Evolutionary conservation across 2,797 vertebrate genomes (phyloP).

Genomic region (Cebuella pygmaea): DNA sequence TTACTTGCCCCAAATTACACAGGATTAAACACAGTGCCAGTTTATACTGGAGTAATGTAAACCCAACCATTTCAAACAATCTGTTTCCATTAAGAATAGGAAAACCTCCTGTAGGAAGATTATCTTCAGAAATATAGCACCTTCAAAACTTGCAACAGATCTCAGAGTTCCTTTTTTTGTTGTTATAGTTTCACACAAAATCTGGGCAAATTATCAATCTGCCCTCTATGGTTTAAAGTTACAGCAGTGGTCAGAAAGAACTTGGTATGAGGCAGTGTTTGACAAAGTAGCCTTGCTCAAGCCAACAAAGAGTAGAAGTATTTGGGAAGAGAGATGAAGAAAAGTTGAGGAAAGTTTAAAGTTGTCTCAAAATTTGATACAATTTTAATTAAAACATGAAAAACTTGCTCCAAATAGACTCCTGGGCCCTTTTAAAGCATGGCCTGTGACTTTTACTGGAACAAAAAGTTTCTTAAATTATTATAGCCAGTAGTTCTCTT

Average conservation of each 20-base stretch:
- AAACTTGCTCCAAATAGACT: slow-evolving; percentile 28
- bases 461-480: slow-evolving; percentile 23
- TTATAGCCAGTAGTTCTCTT: neutral
- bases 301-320: neutral
- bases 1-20: neutral
- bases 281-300: slow-evolving; percentile 4
- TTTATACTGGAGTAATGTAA: neutral
- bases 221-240: neutral
- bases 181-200: slow-evolving; percentile 18
- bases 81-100: neutral
- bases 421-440: neutral
- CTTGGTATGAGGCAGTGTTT: neutral
- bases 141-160: neutral
- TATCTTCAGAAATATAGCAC: neutral
- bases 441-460: slow-evolving; percentile 9
- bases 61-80: slow-evolving; percentile 6
- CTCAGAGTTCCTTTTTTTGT: neutral
- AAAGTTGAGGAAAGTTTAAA: slow-evolving; percentile 32
- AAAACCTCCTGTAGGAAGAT: neutral
- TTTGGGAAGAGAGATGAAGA: neutral
- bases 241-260: neutral
- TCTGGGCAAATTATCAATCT: neutral
- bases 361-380: slow-evolving; percentile 19
- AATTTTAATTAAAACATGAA: slow-evolving; percentile 47
- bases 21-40: neutral